Conservation (phyloP, 2,113 vertebrate species). For the Malaclemys terrapin region DNA sequence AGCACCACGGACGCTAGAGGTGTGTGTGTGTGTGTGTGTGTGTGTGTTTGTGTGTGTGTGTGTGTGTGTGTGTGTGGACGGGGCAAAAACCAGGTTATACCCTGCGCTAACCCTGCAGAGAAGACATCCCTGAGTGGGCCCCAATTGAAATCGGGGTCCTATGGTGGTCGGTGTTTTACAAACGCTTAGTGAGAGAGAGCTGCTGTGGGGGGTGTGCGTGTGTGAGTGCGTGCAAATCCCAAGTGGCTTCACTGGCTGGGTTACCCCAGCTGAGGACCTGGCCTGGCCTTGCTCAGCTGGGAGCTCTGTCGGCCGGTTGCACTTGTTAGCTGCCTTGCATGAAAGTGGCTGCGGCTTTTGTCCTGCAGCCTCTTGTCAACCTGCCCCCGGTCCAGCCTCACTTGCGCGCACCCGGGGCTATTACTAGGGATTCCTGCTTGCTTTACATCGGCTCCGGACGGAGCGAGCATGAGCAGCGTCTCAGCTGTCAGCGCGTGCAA, state of each 20-base stretch:
- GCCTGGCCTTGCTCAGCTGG: neutral
- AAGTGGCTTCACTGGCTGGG: neutral
- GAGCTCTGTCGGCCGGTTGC: neutral
- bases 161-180: neutral
- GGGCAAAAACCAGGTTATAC: neutral
- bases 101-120: neutral
- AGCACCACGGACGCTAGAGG: no score
- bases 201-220: neutral
- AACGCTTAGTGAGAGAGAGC: no score
- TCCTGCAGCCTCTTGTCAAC: neutral
- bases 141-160: neutral
- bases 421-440: neutral
- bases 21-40: no score
- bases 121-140: neutral
- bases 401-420: neutral
- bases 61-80: neutral
- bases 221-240: neutral
- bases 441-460: neutral
- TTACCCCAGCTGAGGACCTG: neutral
- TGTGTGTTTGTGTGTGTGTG: neutral
- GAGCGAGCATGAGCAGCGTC: rapidly evolving
- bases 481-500: neutral
- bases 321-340: neutral
- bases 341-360: neutral
- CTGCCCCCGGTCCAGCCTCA: neutral